Evolutionary conservation across 2,888 invertebrate species (phyloP).

Genomic region (Agrotis exclamationis): DNA sequence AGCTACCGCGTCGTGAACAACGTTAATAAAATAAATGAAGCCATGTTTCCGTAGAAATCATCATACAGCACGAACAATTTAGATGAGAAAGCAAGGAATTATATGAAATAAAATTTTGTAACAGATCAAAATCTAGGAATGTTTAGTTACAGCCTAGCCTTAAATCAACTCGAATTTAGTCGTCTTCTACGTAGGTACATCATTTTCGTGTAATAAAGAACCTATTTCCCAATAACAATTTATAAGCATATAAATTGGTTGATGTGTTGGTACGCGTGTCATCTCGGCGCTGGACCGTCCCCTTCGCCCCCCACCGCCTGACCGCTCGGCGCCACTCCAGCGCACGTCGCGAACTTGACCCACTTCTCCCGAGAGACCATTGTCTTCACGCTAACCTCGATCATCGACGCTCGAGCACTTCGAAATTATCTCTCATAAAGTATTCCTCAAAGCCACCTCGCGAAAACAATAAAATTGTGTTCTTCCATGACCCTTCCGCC

Average conservation of each 20-base stretch:
- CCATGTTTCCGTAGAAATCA: background rate
- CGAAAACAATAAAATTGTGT: constrained; percentile 69
- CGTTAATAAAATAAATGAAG: background rate
- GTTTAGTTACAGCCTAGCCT: background rate
- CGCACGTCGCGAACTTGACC: constrained; percentile 87
- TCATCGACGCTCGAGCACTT: constrained; percentile 73
- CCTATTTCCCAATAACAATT: constrained; percentile 33
- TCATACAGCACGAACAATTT: background rate
- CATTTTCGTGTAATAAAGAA: constrained; percentile 23
- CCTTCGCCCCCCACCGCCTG: constrained; percentile 70
- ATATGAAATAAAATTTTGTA: background rate
- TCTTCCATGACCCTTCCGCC: constrained; percentile 66
- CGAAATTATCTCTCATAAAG: constrained; percentile 72
- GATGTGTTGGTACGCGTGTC: constrained; percentile 33
- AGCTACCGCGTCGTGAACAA: constrained; percentile 22
- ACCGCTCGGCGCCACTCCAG: constrained; percentile 74
- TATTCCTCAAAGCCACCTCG: constrained; percentile 65
- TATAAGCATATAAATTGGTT: constrained; percentile 22
- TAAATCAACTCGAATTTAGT: background rate
- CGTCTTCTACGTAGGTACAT: background rate
- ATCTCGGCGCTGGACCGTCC: constrained; percentile 49
- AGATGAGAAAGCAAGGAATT: background rate
- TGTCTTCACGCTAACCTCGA: constrained; percentile 84
- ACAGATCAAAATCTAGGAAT: background rate
- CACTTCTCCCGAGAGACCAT: constrained; percentile 84